phyloP scores from a whole-genome alignment of 1,140 invertebrate genomes.

The Conus ventricosus region DNA sequence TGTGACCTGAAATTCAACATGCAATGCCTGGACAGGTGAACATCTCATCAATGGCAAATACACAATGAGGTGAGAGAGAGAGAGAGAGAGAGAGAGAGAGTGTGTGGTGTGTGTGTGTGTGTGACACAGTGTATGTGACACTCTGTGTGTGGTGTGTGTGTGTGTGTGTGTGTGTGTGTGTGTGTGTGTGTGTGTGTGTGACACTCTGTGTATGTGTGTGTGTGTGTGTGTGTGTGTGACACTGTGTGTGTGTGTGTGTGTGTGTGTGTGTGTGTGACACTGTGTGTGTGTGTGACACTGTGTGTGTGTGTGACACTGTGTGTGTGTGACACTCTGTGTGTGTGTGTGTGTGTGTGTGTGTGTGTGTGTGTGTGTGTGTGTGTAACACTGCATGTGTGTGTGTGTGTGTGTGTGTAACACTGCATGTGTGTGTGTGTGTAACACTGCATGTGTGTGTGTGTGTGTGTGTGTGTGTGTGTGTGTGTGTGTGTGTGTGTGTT shows the following conservation, averaged over 20 bases:
- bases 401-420: background rate
- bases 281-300: background rate
- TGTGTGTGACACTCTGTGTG: background rate
- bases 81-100: background rate
- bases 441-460: background rate
- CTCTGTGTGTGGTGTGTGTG: no score
- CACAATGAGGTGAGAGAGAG: background rate
- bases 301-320: background rate
- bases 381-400: background rate
- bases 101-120: background rate
- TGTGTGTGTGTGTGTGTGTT: background rate
- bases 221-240: background rate
- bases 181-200: no score
- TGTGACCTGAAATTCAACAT: background rate
- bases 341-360: background rate
- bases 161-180: no score
- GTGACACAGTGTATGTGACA: no score
- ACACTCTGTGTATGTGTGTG: no score
- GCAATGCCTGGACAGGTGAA: background rate
- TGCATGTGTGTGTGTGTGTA: background rate
- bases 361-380: background rate
- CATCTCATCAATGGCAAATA: background rate
- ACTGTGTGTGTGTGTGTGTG: background rate
- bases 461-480: background rate
- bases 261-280: background rate